These are phyloP conservation scores for Ethmia dodecea DNA, from an alignment of 2,888 invertebrate genomes.

Conservation along the genomic window DNA sequence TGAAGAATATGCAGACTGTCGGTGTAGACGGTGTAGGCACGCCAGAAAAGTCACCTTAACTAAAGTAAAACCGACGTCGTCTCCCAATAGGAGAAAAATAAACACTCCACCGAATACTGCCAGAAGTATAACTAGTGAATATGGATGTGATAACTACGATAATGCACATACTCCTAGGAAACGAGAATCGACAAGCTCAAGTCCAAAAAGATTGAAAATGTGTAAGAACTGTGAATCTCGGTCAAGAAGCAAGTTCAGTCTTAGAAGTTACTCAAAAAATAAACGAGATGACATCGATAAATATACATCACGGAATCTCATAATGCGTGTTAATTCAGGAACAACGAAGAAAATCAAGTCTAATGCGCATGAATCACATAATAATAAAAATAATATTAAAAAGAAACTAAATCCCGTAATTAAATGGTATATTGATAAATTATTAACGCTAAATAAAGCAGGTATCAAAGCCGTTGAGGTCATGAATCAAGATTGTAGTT, in stretches of 20 bases:
- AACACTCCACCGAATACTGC: slow-evolving; percentile 45
- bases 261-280: slow-evolving; percentile 23
- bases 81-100: background rate
- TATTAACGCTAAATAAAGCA: slow-evolving; percentile 54
- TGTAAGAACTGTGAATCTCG: slow-evolving; percentile 25
- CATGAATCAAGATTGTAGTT: slow-evolving; percentile 63
- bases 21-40: slow-evolving; percentile 32
- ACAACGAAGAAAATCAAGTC: slow-evolving; percentile 12
- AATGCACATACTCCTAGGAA: background rate
- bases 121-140: slow-evolving; percentile 22
- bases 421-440: slow-evolving; percentile 56
- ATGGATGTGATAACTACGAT: slow-evolving; percentile 9
- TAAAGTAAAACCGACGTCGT: slow-evolving; percentile 10
- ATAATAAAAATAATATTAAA: slow-evolving; percentile 19
- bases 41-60: slow-evolving; percentile 18
- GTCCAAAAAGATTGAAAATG: slow-evolving; percentile 15
- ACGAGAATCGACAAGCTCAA: background rate
- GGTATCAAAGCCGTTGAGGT: slow-evolving; percentile 59
- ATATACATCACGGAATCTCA: slow-evolving; percentile 18
- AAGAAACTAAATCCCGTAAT: slow-evolving; percentile 45
- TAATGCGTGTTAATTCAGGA: slow-evolving; percentile 15
- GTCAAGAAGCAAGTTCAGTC: slow-evolving; percentile 14
- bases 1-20: slow-evolving; percentile 25
- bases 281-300: slow-evolving; percentile 9
- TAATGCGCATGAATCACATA: slow-evolving; percentile 2